These are phyloP conservation scores for Hephaestus fuliginosus DNA, from an alignment of 2,797 vertebrate genomes.

Conservation along the genomic window DNA sequence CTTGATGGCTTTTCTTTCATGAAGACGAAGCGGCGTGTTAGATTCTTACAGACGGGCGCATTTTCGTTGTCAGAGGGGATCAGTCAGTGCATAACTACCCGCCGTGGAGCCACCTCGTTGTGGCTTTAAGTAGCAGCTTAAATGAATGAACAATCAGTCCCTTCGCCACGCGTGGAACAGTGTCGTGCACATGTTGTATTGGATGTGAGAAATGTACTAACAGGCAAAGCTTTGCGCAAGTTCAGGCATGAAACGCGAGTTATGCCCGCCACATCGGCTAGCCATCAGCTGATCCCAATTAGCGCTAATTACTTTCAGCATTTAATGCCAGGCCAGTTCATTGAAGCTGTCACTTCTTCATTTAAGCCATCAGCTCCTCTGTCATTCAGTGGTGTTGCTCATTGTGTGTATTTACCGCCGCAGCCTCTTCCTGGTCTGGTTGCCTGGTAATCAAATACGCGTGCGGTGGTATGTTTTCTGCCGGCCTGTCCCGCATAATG, in stretches of 20 bases:
- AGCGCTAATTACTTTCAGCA: constrained; percentile 57
- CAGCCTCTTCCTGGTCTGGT: constrained; percentile 12
- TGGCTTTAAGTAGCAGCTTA: constrained; percentile 3
- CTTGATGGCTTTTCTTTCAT: constrained; percentile 37
- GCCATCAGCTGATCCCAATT: constrained; percentile 56
- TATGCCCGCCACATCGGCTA: constrained; percentile 35
- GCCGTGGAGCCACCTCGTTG: constrained; percentile 35
- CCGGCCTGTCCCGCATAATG: constrained; percentile 25
- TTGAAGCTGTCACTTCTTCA: constrained; percentile 60
- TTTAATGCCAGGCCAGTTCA: constrained; percentile 58
- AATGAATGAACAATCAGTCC: constrained; percentile 19
- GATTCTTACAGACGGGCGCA: constrained; percentile 10
- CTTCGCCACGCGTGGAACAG: neutral
- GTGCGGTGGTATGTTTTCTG: constrained; percentile 21
- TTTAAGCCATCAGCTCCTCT: constrained; percentile 50
- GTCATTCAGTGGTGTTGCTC: constrained; percentile 42
- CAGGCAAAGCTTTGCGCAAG: neutral
- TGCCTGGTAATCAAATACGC: constrained; percentile 35
- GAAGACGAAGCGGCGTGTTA: constrained; percentile 41
- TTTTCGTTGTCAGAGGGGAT: constrained; percentile 22
- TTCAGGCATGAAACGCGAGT: constrained; percentile 27
- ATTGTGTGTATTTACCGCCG: constrained; percentile 20
- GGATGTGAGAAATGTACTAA: constrained; percentile 2
- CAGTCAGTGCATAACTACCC: constrained; percentile 17
- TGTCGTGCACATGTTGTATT: neutral